Evolutionary conservation across 2,113 vertebrate species (phyloP), one percentile per base, ranked within the genome.

Genomic region (Castor canadensis): DNA sequence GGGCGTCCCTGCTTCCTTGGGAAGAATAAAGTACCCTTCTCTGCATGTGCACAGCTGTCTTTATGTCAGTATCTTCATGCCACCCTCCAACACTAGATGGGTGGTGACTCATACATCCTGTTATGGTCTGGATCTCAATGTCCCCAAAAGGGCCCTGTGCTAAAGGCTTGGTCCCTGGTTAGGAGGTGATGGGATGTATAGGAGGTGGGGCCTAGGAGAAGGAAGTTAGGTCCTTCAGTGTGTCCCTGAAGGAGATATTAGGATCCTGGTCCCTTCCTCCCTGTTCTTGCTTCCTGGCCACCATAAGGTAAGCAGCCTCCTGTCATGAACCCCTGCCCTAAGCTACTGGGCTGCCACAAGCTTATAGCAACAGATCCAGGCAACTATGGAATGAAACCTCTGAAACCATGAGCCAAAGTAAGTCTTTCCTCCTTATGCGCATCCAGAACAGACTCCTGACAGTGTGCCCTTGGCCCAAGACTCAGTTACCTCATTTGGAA

Each of bases 11-110:
- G 32, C 7, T 64, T 3, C 38, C 54, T 45, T 15, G 40, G 67
- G 69, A 24, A 56, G 72, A 38, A 56, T 1, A 4, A 3, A 22
- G 30, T 0, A 1, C 1, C 66, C 32, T 26, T 38, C 15, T 35
- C 20, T 3, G 8, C 26, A 10, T 3, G 26, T 49, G 38, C 43
- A 4, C n/a, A 1, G 9, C 26, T 11, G 10, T 13, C 45, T 52
- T n/a, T 24, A 5, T 1, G 15, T 20, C n/a, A 60, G 58, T 15
- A 35, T 17, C 43, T 30, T 3, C 38, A 56, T 28, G 2, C 0
- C 1, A 5, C 6, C 66, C 11, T 6, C 20, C 45, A 80, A 3
- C 52, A 5, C 0, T 0, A 17, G 43, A 52, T 54, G 1, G 5
- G 38, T 17, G 3, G 40, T 1, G 0, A 56, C 77, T 66, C 79